These are phyloP conservation scores for Congeria kusceri DNA, from an alignment of 2,888 invertebrate genomes.

Conservation along the genomic window DNA sequence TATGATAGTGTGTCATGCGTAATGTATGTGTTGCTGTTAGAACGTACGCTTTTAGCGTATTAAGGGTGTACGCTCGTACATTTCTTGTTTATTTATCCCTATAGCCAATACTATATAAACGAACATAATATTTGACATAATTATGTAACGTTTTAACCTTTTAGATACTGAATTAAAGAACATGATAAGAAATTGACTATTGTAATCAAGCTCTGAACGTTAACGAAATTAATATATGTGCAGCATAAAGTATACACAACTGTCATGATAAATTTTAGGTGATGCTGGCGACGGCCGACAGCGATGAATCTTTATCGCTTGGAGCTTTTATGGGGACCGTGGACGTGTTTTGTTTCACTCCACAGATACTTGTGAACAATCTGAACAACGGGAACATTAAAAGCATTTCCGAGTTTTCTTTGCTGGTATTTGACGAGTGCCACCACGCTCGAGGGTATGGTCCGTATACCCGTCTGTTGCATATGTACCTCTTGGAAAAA, in stretches of 20 bases:
- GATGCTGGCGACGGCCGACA: slow-evolving; percentile 10
- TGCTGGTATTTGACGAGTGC: slow-evolving; percentile 76
- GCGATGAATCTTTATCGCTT: slow-evolving; percentile 16
- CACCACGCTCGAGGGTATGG: slow-evolving; percentile 71
- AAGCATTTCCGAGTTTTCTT: slow-evolving; percentile 47
- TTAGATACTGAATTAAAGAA: too few species aligned
- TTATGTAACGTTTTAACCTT: background rate
- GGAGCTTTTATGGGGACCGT: background rate
- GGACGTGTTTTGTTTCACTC: slow-evolving; percentile 72
- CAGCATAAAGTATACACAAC: too few species aligned
- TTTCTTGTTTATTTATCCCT: too few species aligned
- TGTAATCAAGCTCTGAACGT: too few species aligned
- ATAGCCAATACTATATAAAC: too few species aligned
- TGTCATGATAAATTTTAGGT: slow-evolving; percentile 1
- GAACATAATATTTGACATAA: background rate
- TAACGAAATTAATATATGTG: too few species aligned
- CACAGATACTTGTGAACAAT: slow-evolving; percentile 81
- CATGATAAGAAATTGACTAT: too few species aligned
- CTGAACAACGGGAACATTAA: slow-evolving; percentile 29
- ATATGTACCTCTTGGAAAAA: slow-evolving; percentile 65
- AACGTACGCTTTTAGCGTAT: too few species aligned
- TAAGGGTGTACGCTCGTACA: too few species aligned
- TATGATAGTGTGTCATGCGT: too few species aligned
- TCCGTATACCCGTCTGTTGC: slow-evolving; percentile 73
- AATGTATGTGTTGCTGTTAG: too few species aligned